Evolutionary conservation across 2,113 vertebrate species (phyloP).

Genomic region (Apistogramma diplotaenia): DNA sequence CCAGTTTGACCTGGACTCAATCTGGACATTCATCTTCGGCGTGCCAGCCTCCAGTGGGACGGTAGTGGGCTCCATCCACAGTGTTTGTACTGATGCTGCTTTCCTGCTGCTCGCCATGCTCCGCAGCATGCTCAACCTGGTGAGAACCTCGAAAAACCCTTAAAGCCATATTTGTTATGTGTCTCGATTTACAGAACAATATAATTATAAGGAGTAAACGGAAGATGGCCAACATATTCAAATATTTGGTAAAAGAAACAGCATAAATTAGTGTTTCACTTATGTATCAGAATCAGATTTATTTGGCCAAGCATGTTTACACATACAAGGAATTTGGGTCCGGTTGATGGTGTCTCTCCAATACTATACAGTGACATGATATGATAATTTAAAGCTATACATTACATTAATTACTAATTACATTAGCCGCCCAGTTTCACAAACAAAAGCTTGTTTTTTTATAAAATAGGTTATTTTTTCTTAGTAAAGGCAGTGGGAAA

Average conservation of each 20-base stretch:
- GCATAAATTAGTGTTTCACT: not conserved
- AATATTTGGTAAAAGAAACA: not conserved
- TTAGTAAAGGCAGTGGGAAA: not conserved
- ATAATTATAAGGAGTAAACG: not conserved
- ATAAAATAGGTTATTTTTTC: not conserved
- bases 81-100: slow-evolving; percentile 91
- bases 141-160: slow-evolving; percentile 63
- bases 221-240: not conserved
- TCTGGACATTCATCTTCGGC: slow-evolving; percentile 98
- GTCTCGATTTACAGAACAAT: not conserved
- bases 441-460: not conserved
- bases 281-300: too few species aligned
- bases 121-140: slow-evolving; percentile 97
- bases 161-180: not conserved
- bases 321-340: too few species aligned
- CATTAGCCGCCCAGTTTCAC: too few species aligned
- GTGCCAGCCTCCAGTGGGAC: slow-evolving; percentile 92
- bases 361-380: too few species aligned
- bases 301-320: too few species aligned
- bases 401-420: too few species aligned
- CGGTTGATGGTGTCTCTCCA: too few species aligned
- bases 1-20: slow-evolving; percentile 97
- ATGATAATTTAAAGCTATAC: too few species aligned
- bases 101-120: slow-evolving; percentile 95
- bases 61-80: slow-evolving; percentile 88